phyloP scores from a whole-genome alignment of 1,140 invertebrate species.

The Heliconius eleuchia region DNA sequence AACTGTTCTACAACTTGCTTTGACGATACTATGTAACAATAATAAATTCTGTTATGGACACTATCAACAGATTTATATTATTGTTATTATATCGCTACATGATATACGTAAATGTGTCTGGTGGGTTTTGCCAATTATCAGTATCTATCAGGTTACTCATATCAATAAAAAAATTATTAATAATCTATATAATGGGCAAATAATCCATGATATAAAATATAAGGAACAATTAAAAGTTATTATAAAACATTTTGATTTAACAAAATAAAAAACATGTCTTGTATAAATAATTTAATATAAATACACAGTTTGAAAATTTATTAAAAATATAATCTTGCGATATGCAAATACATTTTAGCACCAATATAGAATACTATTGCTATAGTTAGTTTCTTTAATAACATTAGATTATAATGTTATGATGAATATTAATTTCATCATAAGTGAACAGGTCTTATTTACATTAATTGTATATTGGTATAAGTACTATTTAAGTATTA shows the following conservation, averaged over 20 bases:
- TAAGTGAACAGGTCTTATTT: neutral
- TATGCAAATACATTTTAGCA: conserved; percentile 34
- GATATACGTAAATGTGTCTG: neutral
- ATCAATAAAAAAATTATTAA: neutral
- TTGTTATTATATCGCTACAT: neutral
- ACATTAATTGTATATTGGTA: neutral
- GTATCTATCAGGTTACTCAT: neutral
- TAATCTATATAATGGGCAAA: neutral
- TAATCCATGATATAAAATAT: too few relatives aligned
- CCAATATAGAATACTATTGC: conserved; percentile 29
- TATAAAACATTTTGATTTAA: neutral
- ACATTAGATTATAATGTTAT: neutral
- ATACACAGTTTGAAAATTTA: conserved; percentile 8
- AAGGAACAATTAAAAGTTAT: too few relatives aligned
- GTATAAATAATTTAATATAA: conserved; percentile 14
- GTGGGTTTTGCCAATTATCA: neutral
- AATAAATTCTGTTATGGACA: too few relatives aligned
- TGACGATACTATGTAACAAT: too few relatives aligned
- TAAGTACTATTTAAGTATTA: conserved; percentile 21
- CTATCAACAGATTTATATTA: neutral
- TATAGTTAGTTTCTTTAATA: neutral
- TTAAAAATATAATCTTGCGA: conserved; percentile 28
- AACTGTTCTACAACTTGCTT: too few relatives aligned
- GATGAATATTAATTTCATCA: conserved; percentile 6
- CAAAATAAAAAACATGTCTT: neutral